A percentile compares a stretch with the other conserved stretches of the same genome.
Conservation (phyloP, 2,113 vertebrate species). For the Monarcha castaneiventris region DNA sequence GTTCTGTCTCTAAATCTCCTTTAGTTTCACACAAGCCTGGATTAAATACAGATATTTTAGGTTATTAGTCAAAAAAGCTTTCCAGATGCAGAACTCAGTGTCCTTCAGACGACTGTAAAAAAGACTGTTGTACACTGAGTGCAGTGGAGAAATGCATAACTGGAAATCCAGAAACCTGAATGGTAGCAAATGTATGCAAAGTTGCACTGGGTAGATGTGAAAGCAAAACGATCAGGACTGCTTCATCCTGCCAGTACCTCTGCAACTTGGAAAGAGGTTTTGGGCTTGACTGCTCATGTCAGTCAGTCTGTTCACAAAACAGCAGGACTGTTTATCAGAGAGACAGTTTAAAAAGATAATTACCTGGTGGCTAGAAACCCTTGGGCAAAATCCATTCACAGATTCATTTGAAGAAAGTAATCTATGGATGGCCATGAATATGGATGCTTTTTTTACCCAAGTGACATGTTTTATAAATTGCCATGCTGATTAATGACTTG, state of each 20-base stretch:
- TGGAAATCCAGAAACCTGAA: background rate
- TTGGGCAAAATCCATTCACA: background rate
- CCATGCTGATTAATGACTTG: background rate
- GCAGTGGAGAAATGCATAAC: background rate
- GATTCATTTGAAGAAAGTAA: background rate
- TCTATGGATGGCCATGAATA: background rate
- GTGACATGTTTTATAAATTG: background rate
- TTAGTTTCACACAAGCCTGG: background rate
- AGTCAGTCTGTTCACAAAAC: background rate
- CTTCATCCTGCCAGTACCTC: background rate
- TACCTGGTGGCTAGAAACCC: background rate
- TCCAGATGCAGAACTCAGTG: background rate
- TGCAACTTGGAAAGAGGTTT: background rate
- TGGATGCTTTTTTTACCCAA: background rate
- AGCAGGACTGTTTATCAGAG: background rate
- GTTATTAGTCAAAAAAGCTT: background rate
- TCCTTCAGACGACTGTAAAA: background rate
- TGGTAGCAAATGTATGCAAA: background rate
- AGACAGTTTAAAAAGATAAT: background rate
- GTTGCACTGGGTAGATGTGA: background rate
- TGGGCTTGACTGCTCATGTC: background rate
- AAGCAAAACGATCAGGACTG: background rate
- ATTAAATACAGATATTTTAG: background rate
- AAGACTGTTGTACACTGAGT: background rate
- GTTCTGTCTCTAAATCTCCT: background rate